Conservation (phyloP, 2,113 vertebrate species). For the Forbesichthys agassizii region DNA sequence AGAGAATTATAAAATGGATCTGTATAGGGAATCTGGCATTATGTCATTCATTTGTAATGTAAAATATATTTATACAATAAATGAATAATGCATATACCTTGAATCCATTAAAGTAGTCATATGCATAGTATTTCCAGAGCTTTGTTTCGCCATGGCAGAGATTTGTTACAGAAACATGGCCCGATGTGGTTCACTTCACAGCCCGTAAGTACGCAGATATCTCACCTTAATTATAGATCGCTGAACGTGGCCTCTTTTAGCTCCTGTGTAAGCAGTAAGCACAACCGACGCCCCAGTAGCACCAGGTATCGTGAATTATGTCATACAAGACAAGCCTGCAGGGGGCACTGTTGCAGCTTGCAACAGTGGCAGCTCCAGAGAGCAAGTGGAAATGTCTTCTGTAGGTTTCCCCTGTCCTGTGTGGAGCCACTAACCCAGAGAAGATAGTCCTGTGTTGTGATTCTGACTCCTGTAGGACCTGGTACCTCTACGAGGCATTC, state of each 20-base stretch:
- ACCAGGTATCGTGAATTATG: conserved; percentile 58
- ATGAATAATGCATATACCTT: no score
- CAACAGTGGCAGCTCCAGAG: not conserved
- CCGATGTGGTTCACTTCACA: conserved; percentile 49
- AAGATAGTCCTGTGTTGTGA: no score
- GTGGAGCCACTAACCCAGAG: no score
- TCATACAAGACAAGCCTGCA: conserved; percentile 25
- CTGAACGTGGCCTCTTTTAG: conserved; percentile 37
- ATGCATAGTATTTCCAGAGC: conserved; percentile 9
- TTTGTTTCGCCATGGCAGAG: conserved; percentile 29
- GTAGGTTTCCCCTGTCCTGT: not conserved
- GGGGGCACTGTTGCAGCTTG: not conserved
- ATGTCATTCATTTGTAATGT: no score
- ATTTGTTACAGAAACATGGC: conserved; percentile 7
- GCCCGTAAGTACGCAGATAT: conserved; percentile 52
- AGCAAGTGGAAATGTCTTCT: not conserved
- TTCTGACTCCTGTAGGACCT: no score
- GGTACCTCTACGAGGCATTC: no score
- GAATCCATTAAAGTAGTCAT: conserved; percentile 14
- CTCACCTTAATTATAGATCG: conserved; percentile 70
- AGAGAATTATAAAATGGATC: no score
- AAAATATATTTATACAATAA: no score
- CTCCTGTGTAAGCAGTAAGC: conserved; percentile 24
- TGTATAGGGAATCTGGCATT: no score
- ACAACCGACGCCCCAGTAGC: conserved; percentile 44